Conservation (phyloP, 2,888 invertebrate genomes). For the Belgica antarctica region DNA sequence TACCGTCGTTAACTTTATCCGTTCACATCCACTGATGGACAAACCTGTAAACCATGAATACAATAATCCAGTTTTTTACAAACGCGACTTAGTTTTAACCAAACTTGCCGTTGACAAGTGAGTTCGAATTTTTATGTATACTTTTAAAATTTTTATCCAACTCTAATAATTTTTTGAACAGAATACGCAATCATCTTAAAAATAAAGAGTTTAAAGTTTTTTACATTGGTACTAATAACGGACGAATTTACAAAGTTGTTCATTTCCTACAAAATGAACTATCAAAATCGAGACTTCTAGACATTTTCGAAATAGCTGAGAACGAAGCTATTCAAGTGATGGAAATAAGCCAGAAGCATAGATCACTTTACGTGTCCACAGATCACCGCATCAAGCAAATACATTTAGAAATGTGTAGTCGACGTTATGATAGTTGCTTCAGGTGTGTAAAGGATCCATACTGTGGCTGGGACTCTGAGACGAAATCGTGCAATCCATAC, state of each 20-base stretch:
- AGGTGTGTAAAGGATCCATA: slow-evolving; percentile 93
- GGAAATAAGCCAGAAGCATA: slow-evolving; percentile 83
- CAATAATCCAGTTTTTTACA: slow-evolving; percentile 90
- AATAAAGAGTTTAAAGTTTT: slow-evolving; percentile 78
- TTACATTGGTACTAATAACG: slow-evolving; percentile 83
- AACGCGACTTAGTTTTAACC: slow-evolving; percentile 86
- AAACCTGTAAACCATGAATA: slow-evolving; percentile 91
- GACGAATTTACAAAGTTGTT: slow-evolving; percentile 89
- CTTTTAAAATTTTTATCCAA: neutral
- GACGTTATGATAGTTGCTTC: slow-evolving; percentile 87
- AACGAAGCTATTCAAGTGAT: slow-evolving; percentile 84
- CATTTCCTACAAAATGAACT: slow-evolving; percentile 82
- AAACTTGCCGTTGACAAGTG: slow-evolving; percentile 83
- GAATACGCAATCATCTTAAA: slow-evolving; percentile 55
- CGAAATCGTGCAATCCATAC: slow-evolving; percentile 81
- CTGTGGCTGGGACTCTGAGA: slow-evolving; percentile 93
- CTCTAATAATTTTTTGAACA: slow-evolving; percentile 45
- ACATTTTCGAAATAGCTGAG: slow-evolving; percentile 87
- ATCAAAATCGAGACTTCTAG: slow-evolving; percentile 80
- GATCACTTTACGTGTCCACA: slow-evolving; percentile 85
- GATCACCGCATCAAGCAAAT: slow-evolving; percentile 86
- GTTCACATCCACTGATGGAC: slow-evolving; percentile 96
- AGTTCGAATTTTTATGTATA: neutral
- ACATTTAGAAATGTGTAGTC: slow-evolving; percentile 83
- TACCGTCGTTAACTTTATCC: slow-evolving; percentile 92